phyloP scores from a whole-genome alignment of 2,113 vertebrate genomes.

The Mugil cephalus region DNA sequence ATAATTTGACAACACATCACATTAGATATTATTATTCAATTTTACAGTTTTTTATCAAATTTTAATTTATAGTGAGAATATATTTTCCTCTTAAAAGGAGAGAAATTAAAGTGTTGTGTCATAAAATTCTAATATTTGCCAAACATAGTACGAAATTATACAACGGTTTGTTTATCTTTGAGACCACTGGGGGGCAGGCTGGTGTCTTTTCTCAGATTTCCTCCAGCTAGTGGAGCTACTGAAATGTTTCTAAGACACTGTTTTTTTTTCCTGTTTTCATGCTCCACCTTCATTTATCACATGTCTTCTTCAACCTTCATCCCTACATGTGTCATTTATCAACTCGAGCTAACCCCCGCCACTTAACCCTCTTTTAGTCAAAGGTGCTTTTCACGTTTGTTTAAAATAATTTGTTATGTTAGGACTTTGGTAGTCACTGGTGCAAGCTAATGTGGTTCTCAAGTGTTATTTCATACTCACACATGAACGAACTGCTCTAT shows the following conservation, averaged over 20 bases:
- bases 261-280: neutral
- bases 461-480: neutral
- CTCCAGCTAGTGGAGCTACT: neutral
- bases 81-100: too few species aligned
- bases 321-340: neutral
- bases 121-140: too few species aligned
- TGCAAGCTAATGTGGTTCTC: neutral
- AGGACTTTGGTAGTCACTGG: neutral
- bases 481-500: neutral
- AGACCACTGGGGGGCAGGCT: conserved; percentile 76
- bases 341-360: too few species aligned
- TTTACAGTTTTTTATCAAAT: too few species aligned
- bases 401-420: neutral
- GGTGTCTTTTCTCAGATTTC: conserved; percentile 28
- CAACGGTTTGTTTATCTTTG: conserved; percentile 5
- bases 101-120: too few species aligned
- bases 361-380: neutral
- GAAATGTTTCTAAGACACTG: too few species aligned
- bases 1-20: neutral
- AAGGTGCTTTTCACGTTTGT: neutral
- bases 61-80: too few species aligned
- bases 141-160: too few species aligned
- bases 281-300: neutral
- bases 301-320: neutral
- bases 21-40: too few species aligned